Evolutionary conservation across 2,888 invertebrate genomes (phyloP), one percentile per base, ranked within the genome.

Genomic region (Dione vanillae): DNA sequence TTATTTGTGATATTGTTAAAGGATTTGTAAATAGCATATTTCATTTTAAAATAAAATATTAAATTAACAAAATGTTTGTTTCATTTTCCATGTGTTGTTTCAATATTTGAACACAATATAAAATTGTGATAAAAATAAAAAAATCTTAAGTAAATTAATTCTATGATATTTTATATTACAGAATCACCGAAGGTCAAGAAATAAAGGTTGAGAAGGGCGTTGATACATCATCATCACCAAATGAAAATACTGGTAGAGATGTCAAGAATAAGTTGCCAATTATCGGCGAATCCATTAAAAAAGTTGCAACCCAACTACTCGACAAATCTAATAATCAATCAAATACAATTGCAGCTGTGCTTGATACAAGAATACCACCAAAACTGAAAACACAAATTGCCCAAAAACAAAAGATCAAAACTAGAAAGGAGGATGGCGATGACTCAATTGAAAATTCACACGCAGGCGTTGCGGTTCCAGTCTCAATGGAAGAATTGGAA

Each of bases 381-480:
- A 95, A 94, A 84, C 81, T 95, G 0, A 95, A 95, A 82, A 92
- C 90, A 67, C 94, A 94, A 81, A 78, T 91, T 12, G 82, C 83
- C 12, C 83, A 85, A 14, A 93, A 92, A 79, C 88, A 89, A 65
- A 92, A 86, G 80, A 82, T 87, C 5, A 92, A 91, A 82, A 90
- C 88, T 12, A 87, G 90, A 74, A 85, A 88, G 52, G 89, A 90
- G 56, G 87, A 90, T 75, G 84, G 80, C 1, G 83, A 87, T 75
- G 84, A 85, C 74, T 78, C 85, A 35, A 71, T 83, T 5, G 94
- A 95, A 83, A 92, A 91, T 74, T 92, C 94, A 8, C 95, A 96
- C 79, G 94, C 94, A 10, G 96, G 96, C 3, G 92, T 96, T 72
- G 96, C 96, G 11, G 94, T 95, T 73, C 95, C 96, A 0, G 86